Evolutionary conservation across 2,888 invertebrate species (phyloP).

Genomic region (Drosophila neutralis): DNA sequence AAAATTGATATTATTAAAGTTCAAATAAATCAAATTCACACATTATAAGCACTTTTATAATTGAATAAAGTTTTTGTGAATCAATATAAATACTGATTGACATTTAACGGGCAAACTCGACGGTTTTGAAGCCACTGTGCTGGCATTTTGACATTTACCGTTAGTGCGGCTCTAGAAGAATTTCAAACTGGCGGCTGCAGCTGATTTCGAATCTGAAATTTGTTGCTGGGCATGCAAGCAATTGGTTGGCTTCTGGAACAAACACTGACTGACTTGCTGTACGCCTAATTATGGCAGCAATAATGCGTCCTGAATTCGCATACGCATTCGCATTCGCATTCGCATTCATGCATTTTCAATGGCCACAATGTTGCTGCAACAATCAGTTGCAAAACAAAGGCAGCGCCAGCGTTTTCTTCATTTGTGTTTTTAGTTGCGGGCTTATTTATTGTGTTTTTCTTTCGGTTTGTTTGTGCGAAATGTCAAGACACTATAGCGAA

Average conservation of each 20-base stretch:
- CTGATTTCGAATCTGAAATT: slow-evolving; percentile 24
- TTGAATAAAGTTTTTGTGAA: neutral
- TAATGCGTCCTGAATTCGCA: slow-evolving; percentile 29
- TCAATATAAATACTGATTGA: neutral
- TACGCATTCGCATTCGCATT: slow-evolving; percentile 42
- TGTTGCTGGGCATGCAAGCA: slow-evolving; percentile 12
- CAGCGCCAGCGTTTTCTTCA: slow-evolving; percentile 43
- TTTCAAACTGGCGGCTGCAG: slow-evolving; percentile 23
- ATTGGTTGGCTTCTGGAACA: slow-evolving; percentile 26
- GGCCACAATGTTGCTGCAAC: slow-evolving; percentile 58
- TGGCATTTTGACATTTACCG: slow-evolving; percentile 67
- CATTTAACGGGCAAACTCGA: neutral
- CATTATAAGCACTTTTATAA: neutral
- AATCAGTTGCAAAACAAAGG: slow-evolving; percentile 72
- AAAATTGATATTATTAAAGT: neutral
- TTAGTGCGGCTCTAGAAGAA: slow-evolving; percentile 22
- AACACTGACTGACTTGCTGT: slow-evolving; percentile 1
- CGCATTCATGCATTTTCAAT: slow-evolving; percentile 36
- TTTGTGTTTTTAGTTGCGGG: slow-evolving; percentile 23
- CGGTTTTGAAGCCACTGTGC: slow-evolving; percentile 40
- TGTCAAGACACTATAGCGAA: slow-evolving; percentile 66
- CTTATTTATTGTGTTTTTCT: slow-evolving; percentile 15
- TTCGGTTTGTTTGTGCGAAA: slow-evolving; percentile 65
- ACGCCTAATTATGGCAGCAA: slow-evolving; percentile 52
- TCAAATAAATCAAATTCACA: neutral